Evolutionary conservation across 2,888 invertebrate species (phyloP), one percentile per base, ranked within the genome.

Genomic region (Anoplius nigerrimus): DNA sequence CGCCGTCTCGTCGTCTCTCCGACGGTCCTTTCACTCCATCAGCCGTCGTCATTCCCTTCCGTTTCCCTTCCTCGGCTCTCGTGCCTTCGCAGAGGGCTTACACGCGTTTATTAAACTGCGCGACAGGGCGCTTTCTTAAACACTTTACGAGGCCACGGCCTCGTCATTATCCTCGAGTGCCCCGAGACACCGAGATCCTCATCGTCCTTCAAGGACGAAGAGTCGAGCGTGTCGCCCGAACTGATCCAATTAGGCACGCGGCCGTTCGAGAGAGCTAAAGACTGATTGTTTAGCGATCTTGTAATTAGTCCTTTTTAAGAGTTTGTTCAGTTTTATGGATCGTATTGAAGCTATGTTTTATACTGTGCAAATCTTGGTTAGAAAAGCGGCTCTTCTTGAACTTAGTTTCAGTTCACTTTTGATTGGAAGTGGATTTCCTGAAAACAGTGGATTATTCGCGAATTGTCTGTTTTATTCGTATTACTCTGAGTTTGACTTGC

Each of bases 61-160:
- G 43, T 56, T 66, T 52, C 45, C 51, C 65, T 52, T 62, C 65
- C 69, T 55, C 54, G 53, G 24, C 46, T 65, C 24, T 20, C 53
- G 43, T 59, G 63, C 57, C 66, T 27, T 52, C 22, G 57, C 24
- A 5, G 63, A 67, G 57, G 62, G 71, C 56, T 73, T 73, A 69
- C 75, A 74, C 62, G 76, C 80, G 79, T 80, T 84, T 80, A 84
- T 82, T 83, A 82, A 84, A 82, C 74, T 75, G 73, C 71, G 72
- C 73, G 74, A 58, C 72, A 71, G 48, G 66, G 72, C 73, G 78
- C 74, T 83, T 82, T 80, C 82, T 83, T 82, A 82, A 83, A 79
- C 80, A 79, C 78, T 83, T 80, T 76, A 79, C 82, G 77, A 75
- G 78, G 62, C 46, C 59, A 66, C 46, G 69, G 34, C 66, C 72